A percentile compares a stretch with the other conserved stretches of the same genome.
phyloP scores from a whole-genome alignment of 2,113 vertebrate genomes.

The Alectura lathami region DNA sequence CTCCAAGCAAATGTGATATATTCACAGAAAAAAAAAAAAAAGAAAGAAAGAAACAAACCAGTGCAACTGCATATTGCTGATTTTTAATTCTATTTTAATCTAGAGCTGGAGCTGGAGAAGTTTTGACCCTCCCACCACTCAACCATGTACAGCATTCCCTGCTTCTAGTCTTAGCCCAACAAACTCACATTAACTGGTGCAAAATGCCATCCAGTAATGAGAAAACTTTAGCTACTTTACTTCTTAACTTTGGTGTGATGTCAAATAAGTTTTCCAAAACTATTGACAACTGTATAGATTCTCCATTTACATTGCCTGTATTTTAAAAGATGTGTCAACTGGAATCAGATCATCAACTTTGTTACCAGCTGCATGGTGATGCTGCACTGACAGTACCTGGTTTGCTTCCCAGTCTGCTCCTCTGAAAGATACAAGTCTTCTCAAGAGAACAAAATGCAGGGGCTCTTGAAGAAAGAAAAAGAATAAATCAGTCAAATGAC shows the following conservation, averaged over 20 bases:
- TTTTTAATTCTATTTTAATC: neutral
- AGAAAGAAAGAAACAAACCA: neutral
- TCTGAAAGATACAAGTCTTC: neutral
- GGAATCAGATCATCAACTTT: conserved; percentile 29
- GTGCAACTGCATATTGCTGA: neutral
- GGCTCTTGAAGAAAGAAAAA: neutral
- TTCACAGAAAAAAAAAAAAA: neutral
- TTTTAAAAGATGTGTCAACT: conserved; percentile 24
- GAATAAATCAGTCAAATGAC: conserved; percentile 49
- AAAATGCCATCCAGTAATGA: neutral
- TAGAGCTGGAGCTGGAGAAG: neutral
- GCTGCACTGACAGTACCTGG: neutral
- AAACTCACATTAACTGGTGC: neutral
- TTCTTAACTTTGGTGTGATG: neutral
- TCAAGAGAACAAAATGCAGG: conserved; percentile 3
- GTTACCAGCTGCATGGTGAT: conserved; percentile 10
- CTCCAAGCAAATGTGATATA: neutral
- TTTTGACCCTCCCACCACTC: neutral
- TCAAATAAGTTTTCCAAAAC: conserved; percentile 31
- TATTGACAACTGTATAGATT: conserved; percentile 39
- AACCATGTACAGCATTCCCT: neutral
- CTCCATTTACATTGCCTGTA: conserved; percentile 13
- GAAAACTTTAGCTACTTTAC: neutral
- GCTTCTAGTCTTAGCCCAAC: neutral
- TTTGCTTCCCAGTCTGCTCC: conserved; percentile 10